Conservation (phyloP, 2,797 vertebrate genomes). For the Halcyon leucocephala region DNA sequence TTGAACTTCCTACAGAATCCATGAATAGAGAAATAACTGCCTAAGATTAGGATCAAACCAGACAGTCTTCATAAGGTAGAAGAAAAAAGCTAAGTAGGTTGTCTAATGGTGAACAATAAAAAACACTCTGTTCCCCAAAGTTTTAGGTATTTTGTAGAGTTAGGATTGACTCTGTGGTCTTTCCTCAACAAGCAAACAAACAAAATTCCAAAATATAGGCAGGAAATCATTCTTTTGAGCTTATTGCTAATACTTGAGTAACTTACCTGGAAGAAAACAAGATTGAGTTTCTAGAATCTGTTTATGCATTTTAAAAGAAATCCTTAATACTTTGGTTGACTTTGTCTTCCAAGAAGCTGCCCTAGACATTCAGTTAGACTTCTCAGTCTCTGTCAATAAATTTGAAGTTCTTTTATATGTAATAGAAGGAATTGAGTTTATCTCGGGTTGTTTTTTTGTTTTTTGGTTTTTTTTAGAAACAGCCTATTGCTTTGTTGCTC, state of each 20-base stretch:
- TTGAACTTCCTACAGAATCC: neutral
- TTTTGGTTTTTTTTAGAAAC: neutral
- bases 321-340: neutral
- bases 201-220: neutral
- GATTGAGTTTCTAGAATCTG: neutral
- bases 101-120: neutral
- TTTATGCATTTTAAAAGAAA: neutral
- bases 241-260: neutral
- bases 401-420: neutral
- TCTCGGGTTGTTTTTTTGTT: too few species aligned
- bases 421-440: neutral
- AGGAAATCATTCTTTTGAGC: neutral
- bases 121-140: neutral
- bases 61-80: neutral
- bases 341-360: neutral
- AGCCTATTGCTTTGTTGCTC: neutral
- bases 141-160: neutral
- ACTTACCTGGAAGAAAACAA: neutral
- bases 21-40: neutral
- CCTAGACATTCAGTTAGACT: neutral
- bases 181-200: neutral
- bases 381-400: neutral
- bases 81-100: neutral
- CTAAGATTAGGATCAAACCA: neutral
- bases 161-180: neutral